phyloP scores from a whole-genome alignment of 2,888 invertebrate genomes.

The Eristalis pertinax region DNA sequence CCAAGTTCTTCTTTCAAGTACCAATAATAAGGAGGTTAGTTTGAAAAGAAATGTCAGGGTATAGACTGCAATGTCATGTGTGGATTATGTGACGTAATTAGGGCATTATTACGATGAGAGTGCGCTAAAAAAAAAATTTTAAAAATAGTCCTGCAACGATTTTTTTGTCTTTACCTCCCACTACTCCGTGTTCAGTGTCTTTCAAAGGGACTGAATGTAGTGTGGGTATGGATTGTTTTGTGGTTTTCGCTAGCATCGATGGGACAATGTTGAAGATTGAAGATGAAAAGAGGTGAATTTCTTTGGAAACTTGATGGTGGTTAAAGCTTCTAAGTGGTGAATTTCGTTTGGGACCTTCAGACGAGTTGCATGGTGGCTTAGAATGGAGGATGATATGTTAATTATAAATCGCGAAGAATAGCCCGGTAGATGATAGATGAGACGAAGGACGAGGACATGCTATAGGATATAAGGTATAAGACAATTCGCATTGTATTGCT shows the following conservation, averaged over 20 bases:
- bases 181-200: background rate
- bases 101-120: conserved; percentile 60
- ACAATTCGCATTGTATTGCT: too few species aligned
- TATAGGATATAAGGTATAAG: too few species aligned
- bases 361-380: too few species aligned
- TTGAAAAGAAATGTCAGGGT: conserved; percentile 72
- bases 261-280: background rate
- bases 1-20: conserved; percentile 68
- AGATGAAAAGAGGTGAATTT: background rate
- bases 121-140: conserved; percentile 50
- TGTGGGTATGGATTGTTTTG: background rate
- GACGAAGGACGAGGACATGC: too few species aligned
- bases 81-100: conserved; percentile 68
- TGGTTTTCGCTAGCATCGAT: background rate
- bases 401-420: too few species aligned
- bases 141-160: conserved; percentile 50
- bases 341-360: background rate
- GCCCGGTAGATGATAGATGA: too few species aligned
- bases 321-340: background rate
- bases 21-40: conserved; percentile 72
- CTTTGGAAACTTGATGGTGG: background rate
- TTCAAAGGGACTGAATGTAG: background rate
- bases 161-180: background rate
- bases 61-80: conserved; percentile 72
- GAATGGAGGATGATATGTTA: background rate